phyloP scores from a whole-genome alignment of 1,140 invertebrate species.

The Charaxes varanes region DNA sequence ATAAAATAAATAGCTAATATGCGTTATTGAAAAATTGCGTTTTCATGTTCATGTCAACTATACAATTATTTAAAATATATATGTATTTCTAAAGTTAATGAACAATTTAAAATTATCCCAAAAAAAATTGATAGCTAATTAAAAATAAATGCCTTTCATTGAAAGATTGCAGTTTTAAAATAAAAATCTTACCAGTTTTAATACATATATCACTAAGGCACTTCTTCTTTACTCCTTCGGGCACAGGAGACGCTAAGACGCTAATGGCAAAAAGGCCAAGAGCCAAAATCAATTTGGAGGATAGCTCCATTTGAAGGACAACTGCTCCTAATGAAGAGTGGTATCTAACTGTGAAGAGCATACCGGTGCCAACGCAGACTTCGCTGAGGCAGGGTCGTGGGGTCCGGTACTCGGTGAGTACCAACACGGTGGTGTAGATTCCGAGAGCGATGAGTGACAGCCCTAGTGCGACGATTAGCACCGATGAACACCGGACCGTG shows the following conservation, averaged over 20 bases:
- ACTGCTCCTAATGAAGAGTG: slow-evolving; percentile 12
- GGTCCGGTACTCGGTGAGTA: slow-evolving; percentile 50
- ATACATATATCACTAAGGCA: slow-evolving; percentile 1
- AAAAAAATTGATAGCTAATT: too few species aligned
- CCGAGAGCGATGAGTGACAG: slow-evolving; percentile 57
- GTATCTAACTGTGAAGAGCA: slow-evolving; percentile 4
- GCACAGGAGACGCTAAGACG: background rate
- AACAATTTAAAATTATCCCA: too few species aligned
- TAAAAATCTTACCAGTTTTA: slow-evolving; percentile 10
- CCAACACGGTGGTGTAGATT: slow-evolving; percentile 56
- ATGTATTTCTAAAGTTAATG: too few species aligned
- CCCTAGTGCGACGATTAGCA: slow-evolving; percentile 59
- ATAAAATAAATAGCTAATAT: slow-evolving; percentile 5
- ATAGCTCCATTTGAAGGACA: slow-evolving; percentile 20
- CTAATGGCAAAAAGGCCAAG: slow-evolving; percentile 4
- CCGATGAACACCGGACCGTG: slow-evolving; percentile 61
- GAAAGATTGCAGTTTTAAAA: too few species aligned
- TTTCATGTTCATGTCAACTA: too few species aligned
- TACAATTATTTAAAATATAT: too few species aligned
- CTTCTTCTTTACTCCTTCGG: background rate
- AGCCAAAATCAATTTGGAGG: slow-evolving; percentile 5
- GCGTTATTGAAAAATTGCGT: too few species aligned
- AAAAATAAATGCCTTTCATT: too few species aligned
- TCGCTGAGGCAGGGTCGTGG: slow-evolving; percentile 57
- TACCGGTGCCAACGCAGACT: slow-evolving; percentile 64